Percentiles rank a stretch among this genome's conserved stretches.
Conservation (phyloP, 2,888 invertebrate genomes). For the Junonia oenone region DNA sequence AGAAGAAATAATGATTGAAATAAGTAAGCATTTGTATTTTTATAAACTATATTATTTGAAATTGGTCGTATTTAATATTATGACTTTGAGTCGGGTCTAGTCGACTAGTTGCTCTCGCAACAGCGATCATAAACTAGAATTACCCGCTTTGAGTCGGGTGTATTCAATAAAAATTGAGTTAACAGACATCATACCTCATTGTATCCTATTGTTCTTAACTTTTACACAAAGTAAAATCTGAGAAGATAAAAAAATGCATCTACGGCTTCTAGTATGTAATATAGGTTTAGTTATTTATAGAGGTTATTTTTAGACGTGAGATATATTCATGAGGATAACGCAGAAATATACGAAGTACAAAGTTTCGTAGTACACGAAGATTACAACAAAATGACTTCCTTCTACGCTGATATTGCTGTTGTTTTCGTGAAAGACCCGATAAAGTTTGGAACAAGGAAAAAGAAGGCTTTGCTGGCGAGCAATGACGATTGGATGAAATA, state of each 20-base stretch:
- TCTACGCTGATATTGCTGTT: conserved; percentile 54
- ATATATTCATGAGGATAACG: conserved; percentile 43
- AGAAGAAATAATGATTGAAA: conserved; percentile 45
- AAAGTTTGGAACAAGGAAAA: conserved; percentile 34
- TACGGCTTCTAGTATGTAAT: no score
- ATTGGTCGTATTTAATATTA: no score
- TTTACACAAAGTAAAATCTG: no score
- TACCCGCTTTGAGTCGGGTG: no score
- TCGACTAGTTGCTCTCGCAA: no score
- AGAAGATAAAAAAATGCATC: no score
- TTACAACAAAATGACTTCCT: conserved; percentile 43
- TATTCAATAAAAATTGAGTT: no score
- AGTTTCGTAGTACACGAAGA: conserved; percentile 42
- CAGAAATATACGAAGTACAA: conserved; percentile 36
- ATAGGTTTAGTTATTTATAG: no score
- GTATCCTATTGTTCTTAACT: no score
- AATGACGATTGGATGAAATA: conserved; percentile 46
- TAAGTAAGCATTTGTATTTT: conserved; percentile 35
- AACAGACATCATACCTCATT: no score
- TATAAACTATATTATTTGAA: background rate
- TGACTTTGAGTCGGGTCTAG: no score
- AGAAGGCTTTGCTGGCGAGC: conserved; percentile 46
- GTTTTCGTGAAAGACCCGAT: conserved; percentile 44
- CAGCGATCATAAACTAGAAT: no score
- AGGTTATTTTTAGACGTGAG: conserved; percentile 43